Base-by-base conservation (phyloP, 2,797 vertebrate genomes). In the Salmo trutta region DNA sequence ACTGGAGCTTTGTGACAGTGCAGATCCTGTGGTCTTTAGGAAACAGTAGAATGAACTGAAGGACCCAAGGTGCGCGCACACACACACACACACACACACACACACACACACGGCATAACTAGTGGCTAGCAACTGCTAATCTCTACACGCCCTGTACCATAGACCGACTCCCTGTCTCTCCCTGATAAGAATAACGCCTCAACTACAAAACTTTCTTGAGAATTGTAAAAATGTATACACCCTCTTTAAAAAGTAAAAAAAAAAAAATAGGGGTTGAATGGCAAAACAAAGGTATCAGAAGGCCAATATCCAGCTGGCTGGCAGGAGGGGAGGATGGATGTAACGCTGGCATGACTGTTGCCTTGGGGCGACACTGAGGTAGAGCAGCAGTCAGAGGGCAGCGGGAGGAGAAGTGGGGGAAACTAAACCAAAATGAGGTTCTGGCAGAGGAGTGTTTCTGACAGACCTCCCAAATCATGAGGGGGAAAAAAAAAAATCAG, bases 21-120 rank as follows among this genome's bases (percentile, higher is more conserved):
- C 70, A 65, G 72, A 77, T 77, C 74, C 77, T 69, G 77, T 59
- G 66, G 64, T 73, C 77, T 72, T 71, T 16, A 77, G 67, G 66
- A 75, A 75, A 62, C 29, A 59, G 65, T 67, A 47, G 62, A 47
- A 47, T 12, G 41, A 47, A 3, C 41, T 14, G 67, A 53, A 21
- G 27, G 36, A 77, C 17, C 19, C 17, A 19, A 19, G n/a, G n/a
- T 19, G 54, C 27, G 3, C 7, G 0, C 21, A 2, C 59, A 2
- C 2, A 36, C 36, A 36, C 33, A 27, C 64, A 66, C 54, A 8
- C 1, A 36, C 33, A 27, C 64, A 66, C 21, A 2, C 59, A 2
- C 2, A 36, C 36, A 36, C 33, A 27, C 64, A 66, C 54, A 8
- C 1, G 19, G 56, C 56, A 10, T 3, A 6, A 21, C 5, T 19